Conservation (phyloP, 2,797 vertebrate genomes). For the Nothura maculosa region DNA sequence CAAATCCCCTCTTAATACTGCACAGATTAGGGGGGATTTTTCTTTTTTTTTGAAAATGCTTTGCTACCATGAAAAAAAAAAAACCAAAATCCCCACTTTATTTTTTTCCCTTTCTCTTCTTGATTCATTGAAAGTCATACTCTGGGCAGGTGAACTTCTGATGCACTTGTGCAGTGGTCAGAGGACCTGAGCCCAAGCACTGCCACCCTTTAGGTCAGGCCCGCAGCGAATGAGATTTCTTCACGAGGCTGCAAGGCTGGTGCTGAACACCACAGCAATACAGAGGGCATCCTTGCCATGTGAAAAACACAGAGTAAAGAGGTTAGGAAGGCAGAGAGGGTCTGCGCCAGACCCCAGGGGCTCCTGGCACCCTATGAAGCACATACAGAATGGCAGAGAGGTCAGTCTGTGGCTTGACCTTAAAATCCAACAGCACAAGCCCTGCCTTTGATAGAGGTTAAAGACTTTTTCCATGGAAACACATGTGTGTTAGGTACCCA, state of each 20-base stretch:
- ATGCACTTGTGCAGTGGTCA: not conserved
- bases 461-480: conserved; percentile 46
- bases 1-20: conserved; percentile 71
- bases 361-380: not conserved
- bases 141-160: not conserved
- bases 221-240: not conserved
- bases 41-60: conserved; percentile 66
- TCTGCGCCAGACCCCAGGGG: not conserved
- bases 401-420: conserved; percentile 20
- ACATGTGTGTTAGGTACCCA: not conserved
- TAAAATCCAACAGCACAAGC: not conserved
- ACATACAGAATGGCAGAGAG: conserved; percentile 9
- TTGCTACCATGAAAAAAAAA: conserved; percentile 40
- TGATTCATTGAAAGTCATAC: conserved; percentile 36
- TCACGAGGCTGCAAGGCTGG: not conserved
- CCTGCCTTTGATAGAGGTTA: conserved; percentile 36
- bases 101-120: not conserved
- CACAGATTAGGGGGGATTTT: conserved; percentile 69
- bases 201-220: conserved; percentile 40
- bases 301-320: not conserved
- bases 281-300: not conserved
- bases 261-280: conserved; percentile 26
- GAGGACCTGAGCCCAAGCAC: conserved; percentile 4
- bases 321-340: conserved; percentile 1
- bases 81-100: not conserved